These are phyloP conservation scores for Cephalophus harveyi DNA, from an alignment of 2,113 vertebrate genomes.

Conservation along the genomic window DNA sequence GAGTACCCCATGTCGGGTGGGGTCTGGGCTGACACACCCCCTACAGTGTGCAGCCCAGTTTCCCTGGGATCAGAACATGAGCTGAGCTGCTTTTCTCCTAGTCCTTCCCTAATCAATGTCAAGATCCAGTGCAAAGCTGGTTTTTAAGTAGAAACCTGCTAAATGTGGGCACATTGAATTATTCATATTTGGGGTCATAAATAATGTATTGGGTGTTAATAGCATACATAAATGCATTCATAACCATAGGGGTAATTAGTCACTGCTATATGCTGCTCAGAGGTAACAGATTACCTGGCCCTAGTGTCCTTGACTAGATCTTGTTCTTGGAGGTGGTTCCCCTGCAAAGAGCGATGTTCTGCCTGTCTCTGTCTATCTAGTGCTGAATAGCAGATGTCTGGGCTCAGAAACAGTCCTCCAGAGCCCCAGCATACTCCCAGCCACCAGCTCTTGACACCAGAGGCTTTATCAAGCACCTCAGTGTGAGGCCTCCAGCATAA, in stretches of 20 bases:
- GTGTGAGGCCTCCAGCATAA: background rate
- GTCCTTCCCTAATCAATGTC: background rate
- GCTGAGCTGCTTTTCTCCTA: background rate
- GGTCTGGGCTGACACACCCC: background rate
- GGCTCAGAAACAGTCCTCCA: background rate
- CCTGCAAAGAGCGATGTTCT: background rate
- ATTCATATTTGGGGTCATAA: conserved; percentile 79
- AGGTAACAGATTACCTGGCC: conserved; percentile 69
- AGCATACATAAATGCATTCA: conserved; percentile 73
- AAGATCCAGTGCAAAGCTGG: conserved; percentile 10
- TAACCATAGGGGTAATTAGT: conserved; percentile 70
- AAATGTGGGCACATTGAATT: conserved; percentile 73
- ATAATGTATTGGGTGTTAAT: conserved; percentile 76
- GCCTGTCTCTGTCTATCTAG: background rate
- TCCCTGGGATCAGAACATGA: background rate
- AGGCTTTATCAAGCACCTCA: background rate
- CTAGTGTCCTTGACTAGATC: conserved; percentile 54
- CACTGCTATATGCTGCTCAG: conserved; percentile 49
- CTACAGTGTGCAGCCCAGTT: background rate
- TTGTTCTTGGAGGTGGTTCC: conserved; percentile 45
- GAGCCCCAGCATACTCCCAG: background rate
- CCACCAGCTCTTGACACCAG: background rate
- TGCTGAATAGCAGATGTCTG: background rate
- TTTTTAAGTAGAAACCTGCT: conserved; percentile 71
- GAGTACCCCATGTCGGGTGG: background rate